phyloP scores from a whole-genome alignment of 2,113 vertebrate genomes.

The Thermophis baileyi region DNA sequence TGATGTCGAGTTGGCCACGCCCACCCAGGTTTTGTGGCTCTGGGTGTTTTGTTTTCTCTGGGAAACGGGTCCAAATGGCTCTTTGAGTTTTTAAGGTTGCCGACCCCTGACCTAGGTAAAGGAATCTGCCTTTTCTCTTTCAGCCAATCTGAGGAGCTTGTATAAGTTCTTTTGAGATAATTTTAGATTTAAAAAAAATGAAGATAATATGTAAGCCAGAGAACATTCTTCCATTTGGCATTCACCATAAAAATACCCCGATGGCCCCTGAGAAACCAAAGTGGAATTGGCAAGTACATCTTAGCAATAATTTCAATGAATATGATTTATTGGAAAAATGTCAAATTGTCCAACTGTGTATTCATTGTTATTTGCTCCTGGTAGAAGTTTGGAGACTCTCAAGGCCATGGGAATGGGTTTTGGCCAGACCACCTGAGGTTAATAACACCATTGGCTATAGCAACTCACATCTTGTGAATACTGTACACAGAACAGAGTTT shows the following conservation, averaged over 20 bases:
- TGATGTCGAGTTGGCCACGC: too few species aligned
- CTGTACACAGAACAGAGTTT: background rate
- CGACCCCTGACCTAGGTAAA: background rate
- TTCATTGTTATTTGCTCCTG: background rate
- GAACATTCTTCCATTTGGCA: background rate
- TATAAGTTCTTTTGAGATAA: background rate
- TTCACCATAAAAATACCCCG: background rate
- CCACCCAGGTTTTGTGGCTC: too few species aligned
- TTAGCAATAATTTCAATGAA: background rate
- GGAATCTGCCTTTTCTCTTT: background rate
- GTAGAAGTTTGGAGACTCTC: background rate
- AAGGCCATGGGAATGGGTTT: background rate
- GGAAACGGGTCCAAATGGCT: too few species aligned
- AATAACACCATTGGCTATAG: background rate
- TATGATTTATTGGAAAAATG: background rate
- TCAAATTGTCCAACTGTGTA: background rate
- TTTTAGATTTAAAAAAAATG: background rate
- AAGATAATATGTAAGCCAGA: background rate
- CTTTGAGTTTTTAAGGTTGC: too few species aligned
- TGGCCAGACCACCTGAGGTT: background rate
- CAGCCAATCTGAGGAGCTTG: background rate
- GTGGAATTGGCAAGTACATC: background rate
- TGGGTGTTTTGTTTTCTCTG: too few species aligned
- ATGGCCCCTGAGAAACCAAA: background rate
- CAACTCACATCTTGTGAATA: background rate